Evolutionary conservation across 2,888 invertebrate species (phyloP).

Genomic region (Drosophila eohydei): DNA sequence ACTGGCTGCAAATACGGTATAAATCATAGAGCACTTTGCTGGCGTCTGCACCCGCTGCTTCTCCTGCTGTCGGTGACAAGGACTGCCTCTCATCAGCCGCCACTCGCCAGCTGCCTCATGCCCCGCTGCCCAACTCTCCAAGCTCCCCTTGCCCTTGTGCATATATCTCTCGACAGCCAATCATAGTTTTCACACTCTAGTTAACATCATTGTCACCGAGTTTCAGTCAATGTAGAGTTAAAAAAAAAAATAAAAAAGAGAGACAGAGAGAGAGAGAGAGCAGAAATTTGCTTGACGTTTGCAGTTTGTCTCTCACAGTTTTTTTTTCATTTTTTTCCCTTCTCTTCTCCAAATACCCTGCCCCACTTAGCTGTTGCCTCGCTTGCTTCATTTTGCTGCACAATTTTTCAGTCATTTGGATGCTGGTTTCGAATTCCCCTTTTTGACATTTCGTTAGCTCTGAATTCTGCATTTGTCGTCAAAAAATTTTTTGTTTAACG

Average conservation of each 20-base stretch:
- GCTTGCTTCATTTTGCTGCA: constrained; percentile 41
- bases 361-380: background rate
- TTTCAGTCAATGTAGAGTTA: constrained; percentile 59
- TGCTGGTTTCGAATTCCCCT: constrained; percentile 28
- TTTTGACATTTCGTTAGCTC: constrained; percentile 58
- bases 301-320: constrained; percentile 58
- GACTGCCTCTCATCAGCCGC: constrained; percentile 40
- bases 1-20: constrained; percentile 54
- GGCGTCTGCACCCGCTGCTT: constrained; percentile 26
- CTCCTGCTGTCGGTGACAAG: constrained; percentile 30
- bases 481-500: constrained; percentile 41
- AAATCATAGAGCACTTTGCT: constrained; percentile 63
- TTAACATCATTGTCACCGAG: constrained; percentile 80
- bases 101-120: background rate
- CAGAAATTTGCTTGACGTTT: constrained; percentile 65
- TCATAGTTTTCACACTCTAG: constrained; percentile 82
- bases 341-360: constrained; percentile 3
- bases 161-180: constrained; percentile 67
- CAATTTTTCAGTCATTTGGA: constrained; percentile 62
- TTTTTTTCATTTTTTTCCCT: constrained; percentile 15
- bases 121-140: background rate
- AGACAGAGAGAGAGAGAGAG: constrained; percentile 21
- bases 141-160: constrained; percentile 1
- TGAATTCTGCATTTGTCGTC: constrained; percentile 58
- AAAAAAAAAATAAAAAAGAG: constrained; percentile 21